phyloP scores from a whole-genome alignment of 2,888 invertebrate genomes.

The Orgyia antiqua region DNA sequence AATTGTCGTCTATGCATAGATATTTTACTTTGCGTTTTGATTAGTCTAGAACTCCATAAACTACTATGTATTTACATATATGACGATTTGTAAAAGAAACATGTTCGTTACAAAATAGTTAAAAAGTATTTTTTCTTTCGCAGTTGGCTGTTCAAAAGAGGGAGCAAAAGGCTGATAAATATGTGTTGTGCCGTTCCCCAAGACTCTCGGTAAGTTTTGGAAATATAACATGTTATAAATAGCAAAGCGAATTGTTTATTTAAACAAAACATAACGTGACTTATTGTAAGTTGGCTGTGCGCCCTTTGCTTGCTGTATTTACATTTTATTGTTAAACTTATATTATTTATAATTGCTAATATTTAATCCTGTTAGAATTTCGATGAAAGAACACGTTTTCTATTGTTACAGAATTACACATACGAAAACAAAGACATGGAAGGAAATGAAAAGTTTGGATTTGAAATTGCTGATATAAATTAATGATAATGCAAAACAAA shows the following conservation, averaged over 20 bases:
- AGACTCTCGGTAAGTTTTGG: slow-evolving; percentile 20
- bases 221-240: slow-evolving; percentile 7
- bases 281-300: slow-evolving; percentile 28
- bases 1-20: too few relatives aligned
- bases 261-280: slow-evolving; percentile 17
- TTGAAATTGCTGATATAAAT: too few relatives aligned
- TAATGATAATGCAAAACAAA: neutral
- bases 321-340: slow-evolving; percentile 5
- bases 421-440: neutral
- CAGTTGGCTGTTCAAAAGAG: too few relatives aligned
- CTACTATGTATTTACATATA: too few relatives aligned
- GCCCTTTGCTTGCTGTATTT: neutral
- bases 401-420: slow-evolving; percentile 37
- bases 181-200: too few relatives aligned
- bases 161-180: too few relatives aligned
- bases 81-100: too few relatives aligned
- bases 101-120: too few relatives aligned
- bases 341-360: slow-evolving; percentile 13
- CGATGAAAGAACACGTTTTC: slow-evolving; percentile 35
- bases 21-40: too few relatives aligned
- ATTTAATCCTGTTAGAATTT: slow-evolving; percentile 10
- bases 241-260: slow-evolving; percentile 31
- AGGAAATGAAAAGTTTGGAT: neutral
- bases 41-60: too few relatives aligned
- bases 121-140: too few relatives aligned